Percentiles rank a stretch among this genome's conserved stretches.
These are phyloP conservation scores for Bombus confusus DNA, from an alignment of 1,140 invertebrate species.

Conservation along the genomic window DNA sequence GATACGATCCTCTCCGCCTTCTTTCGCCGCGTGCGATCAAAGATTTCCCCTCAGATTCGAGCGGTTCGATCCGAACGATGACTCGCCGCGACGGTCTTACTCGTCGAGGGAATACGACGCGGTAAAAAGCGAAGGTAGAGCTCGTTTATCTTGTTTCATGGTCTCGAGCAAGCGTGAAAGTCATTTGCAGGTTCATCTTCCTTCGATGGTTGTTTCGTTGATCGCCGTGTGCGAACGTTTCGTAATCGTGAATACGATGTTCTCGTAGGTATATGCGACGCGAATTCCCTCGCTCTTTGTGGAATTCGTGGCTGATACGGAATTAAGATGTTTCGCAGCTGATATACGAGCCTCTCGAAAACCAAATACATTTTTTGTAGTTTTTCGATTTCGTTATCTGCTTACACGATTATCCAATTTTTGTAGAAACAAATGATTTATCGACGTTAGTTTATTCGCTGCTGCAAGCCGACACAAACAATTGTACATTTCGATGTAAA, in stretches of 20 bases:
- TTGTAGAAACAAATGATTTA: background rate
- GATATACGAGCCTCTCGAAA: background rate
- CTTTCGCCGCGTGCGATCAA: conserved; percentile 37
- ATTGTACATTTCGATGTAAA: background rate
- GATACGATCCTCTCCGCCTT: conserved; percentile 60
- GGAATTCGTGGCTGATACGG: no score
- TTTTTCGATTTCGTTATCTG: background rate
- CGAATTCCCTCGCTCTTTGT: background rate
- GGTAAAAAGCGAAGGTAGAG: background rate
- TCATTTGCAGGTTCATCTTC: conserved; percentile 37
- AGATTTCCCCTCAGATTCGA: conserved; percentile 7
- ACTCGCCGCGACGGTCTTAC: conserved; percentile 13
- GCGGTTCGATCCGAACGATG: conserved; percentile 26
- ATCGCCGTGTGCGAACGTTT: background rate
- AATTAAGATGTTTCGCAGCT: background rate
- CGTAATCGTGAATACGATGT: background rate
- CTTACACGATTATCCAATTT: background rate
- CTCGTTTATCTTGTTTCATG: conserved; percentile 44
- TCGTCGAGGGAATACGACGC: background rate
- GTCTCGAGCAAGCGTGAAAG: conserved; percentile 34
- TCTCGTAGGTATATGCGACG: background rate
- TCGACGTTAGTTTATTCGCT: background rate
- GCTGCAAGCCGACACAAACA: no score
- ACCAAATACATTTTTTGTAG: background rate
- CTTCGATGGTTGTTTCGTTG: background rate